Percentiles rank a stretch among this genome's conserved stretches.
These are phyloP conservation scores for Mallotus villosus DNA, from an alignment of 2,797 vertebrate genomes.

Conservation along the genomic window DNA sequence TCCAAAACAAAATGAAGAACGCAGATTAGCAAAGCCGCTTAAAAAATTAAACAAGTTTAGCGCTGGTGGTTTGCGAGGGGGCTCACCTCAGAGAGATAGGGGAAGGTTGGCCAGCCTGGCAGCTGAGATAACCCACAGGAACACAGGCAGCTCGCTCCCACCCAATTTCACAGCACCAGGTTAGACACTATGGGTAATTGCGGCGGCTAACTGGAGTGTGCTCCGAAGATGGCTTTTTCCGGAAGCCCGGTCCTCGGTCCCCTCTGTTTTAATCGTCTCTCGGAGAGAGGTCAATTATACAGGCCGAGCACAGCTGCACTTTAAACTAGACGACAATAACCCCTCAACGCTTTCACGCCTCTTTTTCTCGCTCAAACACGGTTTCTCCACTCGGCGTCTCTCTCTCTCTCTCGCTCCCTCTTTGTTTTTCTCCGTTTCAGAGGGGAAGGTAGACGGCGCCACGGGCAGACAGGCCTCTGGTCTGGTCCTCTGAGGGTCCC, in stretches of 20 bases:
- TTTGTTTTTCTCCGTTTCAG: neutral
- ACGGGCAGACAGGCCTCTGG: neutral
- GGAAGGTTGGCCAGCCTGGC: constrained; percentile 29
- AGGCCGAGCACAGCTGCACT: constrained; percentile 40
- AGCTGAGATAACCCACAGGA: constrained; percentile 38
- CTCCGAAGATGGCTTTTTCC: constrained; percentile 44
- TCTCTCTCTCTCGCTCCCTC: constrained; percentile 13
- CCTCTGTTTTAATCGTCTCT: constrained; percentile 51
- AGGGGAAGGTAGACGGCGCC: constrained; percentile 31
- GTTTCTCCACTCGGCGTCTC: neutral
- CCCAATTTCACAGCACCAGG: constrained; percentile 45
- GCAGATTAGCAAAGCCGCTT: constrained; percentile 54
- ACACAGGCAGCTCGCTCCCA: constrained; percentile 27
- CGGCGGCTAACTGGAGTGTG: constrained; percentile 44
- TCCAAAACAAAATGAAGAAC: constrained; percentile 53
- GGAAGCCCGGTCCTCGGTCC: constrained; percentile 31
- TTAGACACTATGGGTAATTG: constrained; percentile 50
- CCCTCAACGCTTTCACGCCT: constrained; percentile 21
- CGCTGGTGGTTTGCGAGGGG: constrained; percentile 15
- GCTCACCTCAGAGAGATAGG: constrained; percentile 36
- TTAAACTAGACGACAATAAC: constrained; percentile 44
- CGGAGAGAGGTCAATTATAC: constrained; percentile 49
- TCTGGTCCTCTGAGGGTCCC: no score
- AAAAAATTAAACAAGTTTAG: constrained; percentile 44
- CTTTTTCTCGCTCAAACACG: constrained; percentile 6